Conservation (phyloP, 2,888 invertebrate species). For the Latrodectus elegans region DNA sequence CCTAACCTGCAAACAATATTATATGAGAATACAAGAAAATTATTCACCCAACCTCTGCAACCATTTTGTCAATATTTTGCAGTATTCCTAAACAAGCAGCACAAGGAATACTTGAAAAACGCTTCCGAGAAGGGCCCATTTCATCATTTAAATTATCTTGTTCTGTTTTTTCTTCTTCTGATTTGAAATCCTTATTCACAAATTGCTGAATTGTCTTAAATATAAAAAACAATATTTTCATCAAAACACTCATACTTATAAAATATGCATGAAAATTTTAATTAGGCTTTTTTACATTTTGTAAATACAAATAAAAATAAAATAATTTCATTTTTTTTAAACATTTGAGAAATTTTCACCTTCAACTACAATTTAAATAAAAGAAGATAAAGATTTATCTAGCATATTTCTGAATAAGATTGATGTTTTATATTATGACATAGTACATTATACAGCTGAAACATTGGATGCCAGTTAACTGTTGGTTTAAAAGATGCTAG, state of each 20-base stretch:
- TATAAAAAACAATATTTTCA: not conserved
- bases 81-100: slow-evolving; percentile 84
- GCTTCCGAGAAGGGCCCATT: slow-evolving; percentile 19
- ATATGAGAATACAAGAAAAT: not conserved
- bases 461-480: no score
- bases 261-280: no score
- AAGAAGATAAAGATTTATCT: not conserved
- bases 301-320: not conserved
- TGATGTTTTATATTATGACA: no score
- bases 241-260: no score
- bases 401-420: no score
- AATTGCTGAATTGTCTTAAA: slow-evolving; percentile 40
- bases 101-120: slow-evolving; percentile 76
- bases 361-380: not conserved
- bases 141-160: slow-evolving; percentile 10
- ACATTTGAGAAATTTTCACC: not conserved
- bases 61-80: slow-evolving; percentile 76
- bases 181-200: not conserved
- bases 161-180: not conserved
- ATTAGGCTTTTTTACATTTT: no score
- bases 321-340: not conserved
- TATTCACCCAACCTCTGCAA: slow-evolving; percentile 18
- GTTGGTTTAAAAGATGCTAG: no score
- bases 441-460: no score
- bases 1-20: not conserved